Conservation (phyloP, 2,888 invertebrate species). For the Lissocephala sabroskyi region DNA sequence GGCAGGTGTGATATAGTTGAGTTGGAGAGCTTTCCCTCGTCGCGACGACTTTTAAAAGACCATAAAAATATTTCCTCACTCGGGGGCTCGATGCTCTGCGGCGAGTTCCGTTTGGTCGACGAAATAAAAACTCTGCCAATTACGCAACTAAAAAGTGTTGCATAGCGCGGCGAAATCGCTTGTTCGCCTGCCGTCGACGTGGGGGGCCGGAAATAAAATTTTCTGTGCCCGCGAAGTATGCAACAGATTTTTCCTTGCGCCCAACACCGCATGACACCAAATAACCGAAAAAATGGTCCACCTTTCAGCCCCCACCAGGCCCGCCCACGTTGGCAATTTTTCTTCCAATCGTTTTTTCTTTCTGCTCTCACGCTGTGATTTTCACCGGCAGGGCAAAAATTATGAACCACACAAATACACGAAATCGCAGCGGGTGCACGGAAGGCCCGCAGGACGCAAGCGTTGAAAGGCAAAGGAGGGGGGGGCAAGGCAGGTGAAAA, state of each 20-base stretch:
- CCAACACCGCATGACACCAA: slow-evolving; percentile 42
- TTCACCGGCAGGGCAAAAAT: slow-evolving; percentile 59
- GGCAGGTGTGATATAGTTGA: no score
- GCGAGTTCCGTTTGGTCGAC: no score
- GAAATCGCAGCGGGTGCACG: slow-evolving; percentile 25
- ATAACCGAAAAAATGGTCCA: no score
- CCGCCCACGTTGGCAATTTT: slow-evolving; percentile 7
- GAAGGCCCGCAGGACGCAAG: slow-evolving; percentile 7
- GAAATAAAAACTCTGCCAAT: no score
- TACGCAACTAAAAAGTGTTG: no score
- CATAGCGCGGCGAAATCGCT: background rate
- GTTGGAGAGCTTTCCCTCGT: no score
- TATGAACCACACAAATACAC: slow-evolving; percentile 47
- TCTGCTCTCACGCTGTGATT: slow-evolving; percentile 45
- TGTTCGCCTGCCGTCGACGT: no score
- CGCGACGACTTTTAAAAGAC: slow-evolving; percentile 24
- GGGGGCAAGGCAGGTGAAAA: slow-evolving; percentile 1
- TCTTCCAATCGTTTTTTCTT: slow-evolving; percentile 8
- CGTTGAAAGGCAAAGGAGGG: background rate
- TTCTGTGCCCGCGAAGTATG: slow-evolving; percentile 41
- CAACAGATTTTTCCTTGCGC: slow-evolving; percentile 52
- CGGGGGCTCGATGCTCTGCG: slow-evolving; percentile 8
- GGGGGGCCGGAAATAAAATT: slow-evolving; percentile 31
- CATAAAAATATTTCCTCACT: slow-evolving; percentile 11
- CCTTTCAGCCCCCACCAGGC: slow-evolving; percentile 23